Evolutionary conservation across 2,797 vertebrate species (phyloP).

Genomic region (Varecia variegata): DNA sequence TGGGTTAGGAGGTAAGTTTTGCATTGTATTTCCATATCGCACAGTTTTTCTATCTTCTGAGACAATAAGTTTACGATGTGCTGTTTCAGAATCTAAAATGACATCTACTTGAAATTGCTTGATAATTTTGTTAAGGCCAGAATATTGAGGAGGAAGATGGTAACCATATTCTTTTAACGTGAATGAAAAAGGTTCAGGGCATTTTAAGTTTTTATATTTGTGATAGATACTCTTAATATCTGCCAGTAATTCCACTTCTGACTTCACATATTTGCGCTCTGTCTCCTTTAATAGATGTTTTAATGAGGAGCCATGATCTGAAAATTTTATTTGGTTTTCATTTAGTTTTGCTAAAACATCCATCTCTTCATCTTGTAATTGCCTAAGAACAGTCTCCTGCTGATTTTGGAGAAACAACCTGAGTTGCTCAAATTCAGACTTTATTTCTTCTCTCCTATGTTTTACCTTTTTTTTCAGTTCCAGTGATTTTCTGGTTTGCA

Average conservation of each 20-base stretch:
- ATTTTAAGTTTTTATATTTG: background rate
- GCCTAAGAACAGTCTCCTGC: background rate
- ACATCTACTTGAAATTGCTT: conserved; percentile 39
- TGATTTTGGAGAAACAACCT: conserved; percentile 20
- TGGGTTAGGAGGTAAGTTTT: background rate
- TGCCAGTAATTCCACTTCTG: conserved; percentile 20
- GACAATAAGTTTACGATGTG: background rate
- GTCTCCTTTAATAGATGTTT: conserved; percentile 3
- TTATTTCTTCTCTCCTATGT: conserved; percentile 1
- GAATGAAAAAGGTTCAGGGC: background rate
- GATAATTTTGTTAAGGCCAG: conserved; percentile 45
- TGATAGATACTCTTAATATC: background rate
- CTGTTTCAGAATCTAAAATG: conserved; percentile 58
- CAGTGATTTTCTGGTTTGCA: background rate
- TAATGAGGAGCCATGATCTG: conserved; percentile 10
- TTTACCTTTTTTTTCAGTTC: conserved; percentile 45
- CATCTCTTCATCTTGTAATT: conserved; percentile 29
- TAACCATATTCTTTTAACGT: background rate
- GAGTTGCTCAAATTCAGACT: conserved; percentile 49
- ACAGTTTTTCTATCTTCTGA: conserved; percentile 53
- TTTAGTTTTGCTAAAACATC: background rate
- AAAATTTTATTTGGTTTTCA: background rate
- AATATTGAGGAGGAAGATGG: conserved; percentile 48
- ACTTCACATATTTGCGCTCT: background rate
- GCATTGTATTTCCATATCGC: background rate